Percentiles rank a stretch among this genome's conserved stretches.
phyloP scores from a whole-genome alignment of 1,140 invertebrate genomes.

The Cotesia typhae region DNA sequence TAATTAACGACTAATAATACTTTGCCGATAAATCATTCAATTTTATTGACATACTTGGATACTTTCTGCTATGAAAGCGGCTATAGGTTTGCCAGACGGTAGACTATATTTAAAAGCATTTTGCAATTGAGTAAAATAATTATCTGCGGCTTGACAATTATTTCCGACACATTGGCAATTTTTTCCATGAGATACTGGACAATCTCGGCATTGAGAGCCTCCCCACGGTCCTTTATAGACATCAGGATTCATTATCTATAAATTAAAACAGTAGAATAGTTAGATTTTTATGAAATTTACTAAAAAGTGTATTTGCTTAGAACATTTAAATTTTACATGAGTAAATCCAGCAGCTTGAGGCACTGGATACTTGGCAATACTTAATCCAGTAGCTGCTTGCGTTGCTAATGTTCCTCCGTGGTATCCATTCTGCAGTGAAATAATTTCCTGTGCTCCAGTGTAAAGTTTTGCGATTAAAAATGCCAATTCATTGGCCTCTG shows the following conservation, averaged over 20 bases:
- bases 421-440: constrained; percentile 88
- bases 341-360: constrained; percentile 82
- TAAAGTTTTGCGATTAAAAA: constrained; percentile 85
- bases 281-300: too few species aligned
- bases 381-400: constrained; percentile 84
- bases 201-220: constrained; percentile 87
- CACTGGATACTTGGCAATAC: constrained; percentile 81
- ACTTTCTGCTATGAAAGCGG: constrained; percentile 92
- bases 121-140: constrained; percentile 85
- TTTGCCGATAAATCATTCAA: neutral
- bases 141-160: constrained; percentile 77
- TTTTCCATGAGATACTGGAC: constrained; percentile 75
- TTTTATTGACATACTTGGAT: constrained; percentile 75
- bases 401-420: constrained; percentile 88
- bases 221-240: constrained; percentile 90
- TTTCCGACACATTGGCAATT: constrained; percentile 73
- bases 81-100: constrained; percentile 76
- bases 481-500: constrained; percentile 96
- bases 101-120: constrained; percentile 80
- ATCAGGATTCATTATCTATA: constrained; percentile 87
- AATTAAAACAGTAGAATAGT: too few species aligned
- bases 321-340: constrained; percentile 71
- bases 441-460: constrained; percentile 84
- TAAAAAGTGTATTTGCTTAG: neutral
- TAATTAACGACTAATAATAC: too few species aligned